phyloP scores from a whole-genome alignment of 2,888 invertebrate genomes.

The Ceraclea dissimilis region DNA sequence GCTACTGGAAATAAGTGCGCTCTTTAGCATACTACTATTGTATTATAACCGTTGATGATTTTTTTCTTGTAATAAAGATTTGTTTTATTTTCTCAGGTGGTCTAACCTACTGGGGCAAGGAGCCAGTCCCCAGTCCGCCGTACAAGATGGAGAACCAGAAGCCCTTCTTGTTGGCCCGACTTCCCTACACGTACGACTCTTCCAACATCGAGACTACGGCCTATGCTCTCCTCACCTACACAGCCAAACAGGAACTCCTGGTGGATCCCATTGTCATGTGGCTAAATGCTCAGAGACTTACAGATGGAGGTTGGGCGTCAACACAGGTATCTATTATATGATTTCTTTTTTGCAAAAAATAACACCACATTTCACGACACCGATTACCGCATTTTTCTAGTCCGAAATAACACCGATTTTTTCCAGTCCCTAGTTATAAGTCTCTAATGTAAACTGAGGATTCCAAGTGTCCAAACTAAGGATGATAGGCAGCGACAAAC shows the following conservation, averaged over 20 bases:
- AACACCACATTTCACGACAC: too few species aligned
- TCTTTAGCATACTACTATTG: too few species aligned
- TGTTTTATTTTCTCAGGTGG: constrained; percentile 49
- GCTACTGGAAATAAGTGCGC: too few species aligned
- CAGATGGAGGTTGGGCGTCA: constrained; percentile 84
- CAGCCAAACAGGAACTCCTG: constrained; percentile 72
- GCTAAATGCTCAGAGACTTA: constrained; percentile 80
- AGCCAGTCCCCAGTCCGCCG: constrained; percentile 71
- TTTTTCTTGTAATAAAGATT: not conserved
- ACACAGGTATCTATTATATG: constrained; percentile 50
- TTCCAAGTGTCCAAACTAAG: too few species aligned
- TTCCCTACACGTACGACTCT: constrained; percentile 83
- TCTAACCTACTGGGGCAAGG: constrained; percentile 78
- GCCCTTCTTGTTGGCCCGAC: constrained; percentile 78
- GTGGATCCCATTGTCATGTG: constrained; percentile 84
- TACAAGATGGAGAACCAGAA: constrained; percentile 86
- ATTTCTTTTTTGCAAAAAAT: not conserved
- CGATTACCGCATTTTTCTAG: too few species aligned
- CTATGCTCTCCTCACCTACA: constrained; percentile 83
- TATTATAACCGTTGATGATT: too few species aligned
- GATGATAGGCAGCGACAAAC: too few species aligned
- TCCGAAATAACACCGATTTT: too few species aligned
- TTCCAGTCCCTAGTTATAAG: too few species aligned
- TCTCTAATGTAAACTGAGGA: too few species aligned
- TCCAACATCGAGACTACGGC: constrained; percentile 91